These are phyloP conservation scores for Hycleus cichorii DNA, from an alignment of 1,140 invertebrate genomes.

Conservation along the genomic window DNA sequence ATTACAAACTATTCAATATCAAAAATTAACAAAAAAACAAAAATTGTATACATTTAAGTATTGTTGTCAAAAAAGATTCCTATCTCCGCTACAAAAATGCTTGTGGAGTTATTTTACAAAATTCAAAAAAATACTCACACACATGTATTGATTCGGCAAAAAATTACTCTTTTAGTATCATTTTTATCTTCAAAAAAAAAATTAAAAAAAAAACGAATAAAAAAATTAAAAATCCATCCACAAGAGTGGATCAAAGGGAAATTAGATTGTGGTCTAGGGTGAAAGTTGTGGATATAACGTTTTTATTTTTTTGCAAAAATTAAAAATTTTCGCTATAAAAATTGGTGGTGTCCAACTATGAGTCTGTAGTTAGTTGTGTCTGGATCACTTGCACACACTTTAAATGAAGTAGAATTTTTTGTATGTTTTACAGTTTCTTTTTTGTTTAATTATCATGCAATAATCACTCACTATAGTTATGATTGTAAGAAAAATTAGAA, in stretches of 20 bases:
- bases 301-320: not conserved
- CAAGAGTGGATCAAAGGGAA: constrained; percentile 2
- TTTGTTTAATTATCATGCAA: no score
- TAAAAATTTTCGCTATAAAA: not conserved
- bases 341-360: constrained; percentile 20
- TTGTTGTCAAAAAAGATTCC: constrained; percentile 23
- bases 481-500: no score
- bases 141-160: constrained; percentile 40
- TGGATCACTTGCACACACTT: constrained; percentile 20
- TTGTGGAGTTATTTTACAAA: constrained; percentile 32
- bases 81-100: constrained; percentile 43
- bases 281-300: constrained; percentile 12
- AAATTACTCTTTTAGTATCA: not conserved
- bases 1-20: constrained; percentile 31
- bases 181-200: constrained; percentile 5
- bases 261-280: constrained; percentile 5
- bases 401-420: not conserved
- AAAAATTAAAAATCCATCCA: constrained; percentile 9
- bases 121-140: constrained; percentile 40
- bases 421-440: no score
- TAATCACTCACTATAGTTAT: no score
- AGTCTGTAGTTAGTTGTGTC: constrained; percentile 23
- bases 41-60: not conserved
- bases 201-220: not conserved
- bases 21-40: constrained; percentile 19